A percentile compares a stretch with the other conserved stretches of the same genome.
Conservation (phyloP, 2,888 invertebrate species). For the Neuroscelio doddi region DNA sequence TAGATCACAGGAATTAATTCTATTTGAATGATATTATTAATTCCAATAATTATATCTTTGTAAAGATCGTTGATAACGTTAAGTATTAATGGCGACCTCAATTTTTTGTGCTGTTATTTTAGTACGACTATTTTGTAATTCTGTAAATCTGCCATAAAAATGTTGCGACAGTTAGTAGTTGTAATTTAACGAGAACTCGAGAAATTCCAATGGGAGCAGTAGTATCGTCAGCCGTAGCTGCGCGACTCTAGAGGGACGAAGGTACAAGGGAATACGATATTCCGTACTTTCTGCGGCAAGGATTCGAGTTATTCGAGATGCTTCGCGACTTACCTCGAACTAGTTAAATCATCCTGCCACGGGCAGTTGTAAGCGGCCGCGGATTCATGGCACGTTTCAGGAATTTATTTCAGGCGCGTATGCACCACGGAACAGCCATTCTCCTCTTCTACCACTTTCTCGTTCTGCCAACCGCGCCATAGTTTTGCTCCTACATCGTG, state of each 20-base stretch:
- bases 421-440: constrained; percentile 35
- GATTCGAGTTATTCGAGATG: constrained; percentile 32
- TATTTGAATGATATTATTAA: too few relatives aligned
- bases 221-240: constrained; percentile 14
- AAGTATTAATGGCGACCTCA: too few relatives aligned
- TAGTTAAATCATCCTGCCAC: constrained; percentile 60
- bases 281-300: constrained; percentile 28
- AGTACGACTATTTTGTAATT: background rate
- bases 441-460: constrained; percentile 25
- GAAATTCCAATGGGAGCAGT: constrained; percentile 36
- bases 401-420: constrained; percentile 68
- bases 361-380: constrained; percentile 44
- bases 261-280: constrained; percentile 21
- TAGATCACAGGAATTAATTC: too few relatives aligned
- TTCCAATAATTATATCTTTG: too few relatives aligned
- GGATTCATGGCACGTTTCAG: constrained; percentile 66
- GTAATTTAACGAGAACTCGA: constrained; percentile 27
- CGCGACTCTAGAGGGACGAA: constrained; percentile 17
- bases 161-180: constrained; percentile 28
- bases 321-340: constrained; percentile 46
- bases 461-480: constrained; percentile 8
- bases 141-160: constrained; percentile 23
- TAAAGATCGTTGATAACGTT: too few relatives aligned
- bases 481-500: constrained; percentile 20
- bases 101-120: too few relatives aligned